These are phyloP conservation scores for Drosophila guanche DNA, from an alignment of 1,140 invertebrate species.

Conservation along the genomic window DNA sequence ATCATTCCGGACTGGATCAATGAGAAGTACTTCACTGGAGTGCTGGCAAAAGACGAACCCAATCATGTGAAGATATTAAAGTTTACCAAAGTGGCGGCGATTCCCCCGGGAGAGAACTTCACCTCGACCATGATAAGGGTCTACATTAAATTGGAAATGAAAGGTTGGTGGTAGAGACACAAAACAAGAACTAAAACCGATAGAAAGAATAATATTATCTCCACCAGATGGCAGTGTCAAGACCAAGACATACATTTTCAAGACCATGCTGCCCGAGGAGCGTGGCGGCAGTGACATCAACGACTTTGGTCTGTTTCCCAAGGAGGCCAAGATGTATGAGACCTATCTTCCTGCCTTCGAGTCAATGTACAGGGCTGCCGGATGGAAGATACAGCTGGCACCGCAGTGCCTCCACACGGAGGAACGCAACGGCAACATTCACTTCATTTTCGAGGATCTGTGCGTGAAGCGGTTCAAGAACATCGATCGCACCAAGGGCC, in stretches of 20 bases:
- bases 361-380: slow-evolving; percentile 50
- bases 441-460: slow-evolving; percentile 72
- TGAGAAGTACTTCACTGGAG: slow-evolving; percentile 80
- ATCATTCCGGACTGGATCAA: slow-evolving; percentile 84
- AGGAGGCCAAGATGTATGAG: slow-evolving; percentile 49
- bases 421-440: slow-evolving; percentile 39
- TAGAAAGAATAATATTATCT: no score
- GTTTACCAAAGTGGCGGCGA: slow-evolving; percentile 66
- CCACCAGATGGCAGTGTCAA: slow-evolving; percentile 44
- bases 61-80: slow-evolving; percentile 65
- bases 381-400: slow-evolving; percentile 49
- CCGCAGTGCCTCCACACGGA: slow-evolving; percentile 64
- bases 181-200: not conserved
- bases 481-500: slow-evolving; percentile 84
- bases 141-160: slow-evolving; percentile 69
- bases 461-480: slow-evolving; percentile 39
- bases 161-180: slow-evolving; percentile 28
- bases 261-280: slow-evolving; percentile 58
- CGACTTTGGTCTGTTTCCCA: slow-evolving; percentile 48
- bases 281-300: slow-evolving; percentile 40
- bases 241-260: slow-evolving; percentile 53
- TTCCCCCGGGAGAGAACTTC: slow-evolving; percentile 70
- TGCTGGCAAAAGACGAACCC: slow-evolving; percentile 81
- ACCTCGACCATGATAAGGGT: slow-evolving; percentile 70
- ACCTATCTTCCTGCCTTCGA: slow-evolving; percentile 56